A percentile compares a stretch with the other conserved stretches of the same genome.
Evolutionary conservation across 2,888 invertebrate genomes (phyloP).

Genomic region (Apodemia duryi): DNA sequence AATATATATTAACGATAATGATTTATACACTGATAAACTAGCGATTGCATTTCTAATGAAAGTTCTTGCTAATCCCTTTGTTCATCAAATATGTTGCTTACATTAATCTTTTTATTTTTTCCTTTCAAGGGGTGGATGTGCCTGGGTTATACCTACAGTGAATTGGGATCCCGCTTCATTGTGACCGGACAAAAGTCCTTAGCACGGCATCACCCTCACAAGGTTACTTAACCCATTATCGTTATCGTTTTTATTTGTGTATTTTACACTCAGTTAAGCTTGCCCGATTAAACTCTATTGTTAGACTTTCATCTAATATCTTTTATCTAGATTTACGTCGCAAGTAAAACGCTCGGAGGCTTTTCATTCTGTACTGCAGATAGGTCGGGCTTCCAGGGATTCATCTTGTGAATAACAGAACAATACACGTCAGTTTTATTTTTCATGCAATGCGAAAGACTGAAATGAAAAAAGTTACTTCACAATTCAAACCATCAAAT

Average conservation of each 20-base stretch:
- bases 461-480: not conserved
- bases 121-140: constrained; percentile 52
- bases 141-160: constrained; percentile 69
- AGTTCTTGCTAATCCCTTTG: too few relatives aligned
- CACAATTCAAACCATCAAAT: not conserved
- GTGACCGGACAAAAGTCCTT: constrained; percentile 36
- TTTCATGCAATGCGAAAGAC: constrained; percentile 7
- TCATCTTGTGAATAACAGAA: constrained; percentile 9
- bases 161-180: constrained; percentile 64
- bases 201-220: constrained; percentile 26
- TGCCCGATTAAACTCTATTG: constrained; percentile 20
- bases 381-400: constrained; percentile 6
- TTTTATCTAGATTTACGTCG: constrained; percentile 24
- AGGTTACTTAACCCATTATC: constrained; percentile 26
- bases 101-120: constrained; percentile 32
- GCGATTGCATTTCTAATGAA: too few relatives aligned
- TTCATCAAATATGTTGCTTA: too few relatives aligned
- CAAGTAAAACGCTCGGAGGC: constrained; percentile 21
- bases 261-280: constrained; percentile 25
- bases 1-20: too few relatives aligned
- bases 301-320: constrained; percentile 24
- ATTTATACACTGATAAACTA: too few relatives aligned
- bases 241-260: constrained; percentile 17
- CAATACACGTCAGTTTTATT: constrained; percentile 9
- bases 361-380: constrained; percentile 13